These are phyloP conservation scores for Felis chaus DNA, from an alignment of 2,113 vertebrate species.

Conservation along the genomic window DNA sequence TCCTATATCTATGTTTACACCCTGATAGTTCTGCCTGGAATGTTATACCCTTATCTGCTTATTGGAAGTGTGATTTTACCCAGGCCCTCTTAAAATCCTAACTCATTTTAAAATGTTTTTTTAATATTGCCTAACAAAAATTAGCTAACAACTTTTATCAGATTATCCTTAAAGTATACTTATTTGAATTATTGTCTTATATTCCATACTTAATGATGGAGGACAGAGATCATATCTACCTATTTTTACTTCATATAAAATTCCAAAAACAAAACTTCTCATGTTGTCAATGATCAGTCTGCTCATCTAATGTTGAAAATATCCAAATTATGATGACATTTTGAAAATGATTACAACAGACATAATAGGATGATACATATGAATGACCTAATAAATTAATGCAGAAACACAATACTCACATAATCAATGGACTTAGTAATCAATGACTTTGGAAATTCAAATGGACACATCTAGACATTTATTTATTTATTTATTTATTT, in stretches of 20 bases:
- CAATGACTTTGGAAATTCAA: slow-evolving; percentile 11
- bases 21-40: not conserved
- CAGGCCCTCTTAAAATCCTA: not conserved
- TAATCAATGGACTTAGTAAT: not conserved
- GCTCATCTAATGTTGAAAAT: not conserved
- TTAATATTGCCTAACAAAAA: not conserved
- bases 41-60: not conserved
- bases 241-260: not conserved
- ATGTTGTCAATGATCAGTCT: not conserved
- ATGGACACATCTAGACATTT: not conserved
- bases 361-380: not conserved
- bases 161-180: not conserved
- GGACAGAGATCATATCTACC: not conserved
- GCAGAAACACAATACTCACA: not conserved
- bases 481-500: too few species aligned
- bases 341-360: not conserved
- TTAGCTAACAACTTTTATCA: not conserved
- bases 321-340: not conserved
- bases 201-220: not conserved
- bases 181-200: not conserved
- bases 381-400: not conserved
- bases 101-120: not conserved
- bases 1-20: not conserved
- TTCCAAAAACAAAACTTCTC: not conserved
- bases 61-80: not conserved